Evolutionary conservation across 2,888 invertebrate genomes (phyloP), one percentile per base, ranked within the genome.

Genomic region (Eupithecia tripunctaria): DNA sequence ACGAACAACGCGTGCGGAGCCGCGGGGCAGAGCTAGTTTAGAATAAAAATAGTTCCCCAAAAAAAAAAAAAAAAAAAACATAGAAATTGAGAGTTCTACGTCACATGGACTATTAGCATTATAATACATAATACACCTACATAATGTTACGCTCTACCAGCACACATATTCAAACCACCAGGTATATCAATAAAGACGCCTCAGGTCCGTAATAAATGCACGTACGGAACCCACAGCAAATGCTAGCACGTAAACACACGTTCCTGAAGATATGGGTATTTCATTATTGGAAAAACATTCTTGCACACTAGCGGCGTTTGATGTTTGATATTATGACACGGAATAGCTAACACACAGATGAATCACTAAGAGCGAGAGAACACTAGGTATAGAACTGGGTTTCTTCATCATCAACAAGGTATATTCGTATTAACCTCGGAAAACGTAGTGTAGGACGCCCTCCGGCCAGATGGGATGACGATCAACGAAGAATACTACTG

Each of bases 221-320:
- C 76, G 77, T 76, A 72, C 72, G 68, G 21, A 71, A 68, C 69
- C 69, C 47, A 12, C 68, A 66, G 75, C 69, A 72, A 43, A 78
- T 79, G 76, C 76, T 77, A 76, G 79, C 82, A 82, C 84, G 84
- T 83, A 82, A 80, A 78, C 77, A 77, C 78, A 79, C 74, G 75
- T 75, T 67, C 74, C 76, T 75, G 78, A 75, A 82, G 78, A 76
- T 78, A 79, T 76, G 75, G 78, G 81, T 83, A 82, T 84, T 84
- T 82, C 80, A 81, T 81, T 84, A 85, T 84, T 83, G 84, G 82
- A 82, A 84, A 85, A 81, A 82, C 83, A 82, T 82, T 82, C 79
- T 77, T 74, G 76, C 75, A 76, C 78, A 77, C 75, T 71, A 32
- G 43, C 38, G 71, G 59, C 72, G 67, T 75, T 72, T 73, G 74